Percentiles rank a stretch among this genome's conserved stretches.
phyloP scores from a whole-genome alignment of 1,140 invertebrate genomes.

The Cydia fagiglandana region DNA sequence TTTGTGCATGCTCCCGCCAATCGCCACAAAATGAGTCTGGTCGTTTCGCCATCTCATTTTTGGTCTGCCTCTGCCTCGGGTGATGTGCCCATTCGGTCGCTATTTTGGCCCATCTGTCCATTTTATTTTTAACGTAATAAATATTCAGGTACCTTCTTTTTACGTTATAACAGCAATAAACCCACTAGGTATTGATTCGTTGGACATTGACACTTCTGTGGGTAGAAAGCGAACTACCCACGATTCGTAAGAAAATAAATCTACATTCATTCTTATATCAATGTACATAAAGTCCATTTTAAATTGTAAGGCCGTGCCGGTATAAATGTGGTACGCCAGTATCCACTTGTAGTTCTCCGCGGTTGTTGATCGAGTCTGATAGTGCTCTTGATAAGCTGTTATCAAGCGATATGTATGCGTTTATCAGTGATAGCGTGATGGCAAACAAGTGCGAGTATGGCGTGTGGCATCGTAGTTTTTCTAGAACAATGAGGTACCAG shows the following conservation, averaged over 20 bases:
- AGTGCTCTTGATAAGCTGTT: conserved; percentile 63
- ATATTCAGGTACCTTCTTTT: neutral
- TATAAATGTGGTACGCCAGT: neutral
- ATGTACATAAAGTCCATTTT: neutral
- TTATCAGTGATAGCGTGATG: conserved; percentile 71
- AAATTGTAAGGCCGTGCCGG: neutral
- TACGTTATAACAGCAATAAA: neutral
- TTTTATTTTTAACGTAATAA: neutral
- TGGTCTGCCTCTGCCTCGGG: too few relatives aligned
- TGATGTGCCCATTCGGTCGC: too few relatives aligned
- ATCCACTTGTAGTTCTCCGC: conserved; percentile 18
- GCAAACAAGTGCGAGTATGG: conserved; percentile 65
- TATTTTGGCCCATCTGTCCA: too few relatives aligned
- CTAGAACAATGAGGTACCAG: conserved; percentile 63
- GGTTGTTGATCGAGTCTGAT: conserved; percentile 65
- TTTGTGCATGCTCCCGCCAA: too few relatives aligned
- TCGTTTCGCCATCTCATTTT: too few relatives aligned
- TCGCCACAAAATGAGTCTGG: too few relatives aligned
- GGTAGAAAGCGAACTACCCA: neutral
- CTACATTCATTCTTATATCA: neutral
- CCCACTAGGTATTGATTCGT: neutral
- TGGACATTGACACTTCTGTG: neutral
- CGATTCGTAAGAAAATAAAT: neutral
- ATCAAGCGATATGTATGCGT: conserved; percentile 66
- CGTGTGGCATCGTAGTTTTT: conserved; percentile 51